Evolutionary conservation across 2,888 invertebrate genomes (phyloP).

Genomic region (Epinotia nisella): DNA sequence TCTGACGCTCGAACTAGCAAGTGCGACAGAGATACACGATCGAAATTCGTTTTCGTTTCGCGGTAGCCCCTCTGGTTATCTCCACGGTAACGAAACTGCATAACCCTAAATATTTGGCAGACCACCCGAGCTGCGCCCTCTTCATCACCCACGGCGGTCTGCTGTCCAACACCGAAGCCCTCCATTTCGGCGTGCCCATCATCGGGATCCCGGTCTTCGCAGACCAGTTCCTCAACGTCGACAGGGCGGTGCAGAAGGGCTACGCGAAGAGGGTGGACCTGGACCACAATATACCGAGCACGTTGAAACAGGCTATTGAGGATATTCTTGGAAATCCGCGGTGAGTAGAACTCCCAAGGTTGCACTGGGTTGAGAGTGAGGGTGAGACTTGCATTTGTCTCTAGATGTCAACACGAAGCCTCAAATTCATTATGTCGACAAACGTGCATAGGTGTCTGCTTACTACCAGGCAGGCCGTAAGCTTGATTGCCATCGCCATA

Average conservation of each 20-base stretch:
- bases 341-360: slow-evolving; percentile 42
- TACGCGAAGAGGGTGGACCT: slow-evolving; percentile 59
- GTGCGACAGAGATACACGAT: too few species aligned
- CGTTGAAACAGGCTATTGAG: slow-evolving; percentile 58
- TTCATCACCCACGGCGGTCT: slow-evolving; percentile 65
- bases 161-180: slow-evolving; percentile 59
- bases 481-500: too few species aligned
- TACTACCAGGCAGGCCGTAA: too few species aligned
- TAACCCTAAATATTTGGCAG: too few species aligned
- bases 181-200: slow-evolving; percentile 61
- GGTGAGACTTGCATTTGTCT: too few species aligned
- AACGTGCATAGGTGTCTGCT: neutral
- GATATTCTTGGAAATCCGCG: slow-evolving; percentile 54
- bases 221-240: slow-evolving; percentile 66
- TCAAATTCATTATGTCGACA: too few species aligned
- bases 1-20: too few species aligned
- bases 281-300: slow-evolving; percentile 52
- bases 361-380: neutral
- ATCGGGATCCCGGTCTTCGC: slow-evolving; percentile 63
- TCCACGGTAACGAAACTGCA: too few species aligned
- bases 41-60: too few species aligned
- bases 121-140: slow-evolving; percentile 58
- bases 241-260: slow-evolving; percentile 60
- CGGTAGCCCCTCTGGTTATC: too few species aligned
- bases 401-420: too few species aligned